Evolutionary conservation across 2,797 vertebrate genomes (phyloP), one percentile per base, ranked within the genome.

Genomic region (Chelmon rostratus): DNA sequence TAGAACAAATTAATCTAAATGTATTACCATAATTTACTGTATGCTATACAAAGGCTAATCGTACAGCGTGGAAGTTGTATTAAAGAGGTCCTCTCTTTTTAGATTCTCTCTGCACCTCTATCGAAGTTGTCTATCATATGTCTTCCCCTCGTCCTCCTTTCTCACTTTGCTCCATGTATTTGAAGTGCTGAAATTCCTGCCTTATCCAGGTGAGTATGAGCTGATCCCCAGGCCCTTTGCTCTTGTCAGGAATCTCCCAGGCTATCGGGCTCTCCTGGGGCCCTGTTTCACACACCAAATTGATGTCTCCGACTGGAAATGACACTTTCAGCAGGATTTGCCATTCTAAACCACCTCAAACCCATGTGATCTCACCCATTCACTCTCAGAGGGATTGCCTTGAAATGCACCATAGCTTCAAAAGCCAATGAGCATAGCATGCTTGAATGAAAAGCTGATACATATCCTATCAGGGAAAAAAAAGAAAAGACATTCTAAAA

Each of bases 291-390:
- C 94, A 91, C 93, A 92, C 93, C 89, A 94, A 95, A 95, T 95
- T 94, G 94, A 95, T 95, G 94, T 93, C 92, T 95, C 84, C 49
- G 87, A 92, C 91, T 93, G 92, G 93, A 95, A 95, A 96, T 94
- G 94, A 94, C 94, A 95, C 93, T 93, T 95, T 94, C 94, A 94
- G 94, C 94, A 94, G 93, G 95, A 95, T 95, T 96, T 96, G 93
- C 94, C 94, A 94, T 95, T 95, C 93, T 93, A 95, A 96, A 95
- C 94, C 95, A 94, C 91, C 92, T 92, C 94, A 94, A 95, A 94
- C 94, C 93, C 91, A 94, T 93, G 93, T 93, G 94, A 95, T 95
- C 92, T 92, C 92, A 91, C 89, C 92, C 91, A 86, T 91, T 94
- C 92, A 81, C 87, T 94, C 94, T 94, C 93, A 33, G 83, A 92